Evolutionary conservation across 2,888 invertebrate species (phyloP), one percentile per base, ranked within the genome.

Genomic region (Syrphus vitripennis): DNA sequence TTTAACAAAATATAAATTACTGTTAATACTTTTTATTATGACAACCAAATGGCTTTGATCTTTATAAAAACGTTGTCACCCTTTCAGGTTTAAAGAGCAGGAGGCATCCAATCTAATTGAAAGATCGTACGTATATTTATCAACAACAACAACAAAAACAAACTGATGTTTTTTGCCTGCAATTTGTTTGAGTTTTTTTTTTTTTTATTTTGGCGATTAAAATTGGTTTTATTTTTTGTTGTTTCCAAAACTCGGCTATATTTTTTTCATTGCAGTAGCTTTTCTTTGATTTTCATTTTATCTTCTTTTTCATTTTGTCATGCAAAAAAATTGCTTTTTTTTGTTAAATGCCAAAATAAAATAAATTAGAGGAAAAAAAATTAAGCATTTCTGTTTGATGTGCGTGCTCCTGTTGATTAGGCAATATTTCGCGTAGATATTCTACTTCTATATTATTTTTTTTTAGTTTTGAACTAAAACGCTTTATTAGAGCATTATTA

Each of bases 41-140:
- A 87, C 71, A 81, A 80, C 82, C 71, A 76, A 77, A 78, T 40
- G 69, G 74, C 55, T 71, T 80, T 72, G 71, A 77, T 79, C 21
- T 50, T 45, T 48, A 21, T 34, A 50, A 50, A 50, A 67, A 88
- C 86, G 87, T 88, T 88, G 88, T 88, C 90, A 92, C 92, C 90
- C 90, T 92, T 92, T 90, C 92, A 92, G 92, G 91, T 92, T 92
- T 91, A 92, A 92, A 92, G 92, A 92, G 88, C 92, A 91, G 91
- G 92, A 92, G 89, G 91, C 92, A 89, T 91, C 92, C 90, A 91
- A 92, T 90, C 91, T 92, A 90, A 90, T 92, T 91, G 92, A 92
- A 88, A 90, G 92, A 92, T 92, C 92, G 92, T 92, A 92, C 91
- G 92, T 92, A 92, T 92, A 87, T 83, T 59, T 21, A 63, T 9